Evolutionary conservation across 2,113 vertebrate genomes (phyloP).

Genomic region (Alethe diademata): DNA sequence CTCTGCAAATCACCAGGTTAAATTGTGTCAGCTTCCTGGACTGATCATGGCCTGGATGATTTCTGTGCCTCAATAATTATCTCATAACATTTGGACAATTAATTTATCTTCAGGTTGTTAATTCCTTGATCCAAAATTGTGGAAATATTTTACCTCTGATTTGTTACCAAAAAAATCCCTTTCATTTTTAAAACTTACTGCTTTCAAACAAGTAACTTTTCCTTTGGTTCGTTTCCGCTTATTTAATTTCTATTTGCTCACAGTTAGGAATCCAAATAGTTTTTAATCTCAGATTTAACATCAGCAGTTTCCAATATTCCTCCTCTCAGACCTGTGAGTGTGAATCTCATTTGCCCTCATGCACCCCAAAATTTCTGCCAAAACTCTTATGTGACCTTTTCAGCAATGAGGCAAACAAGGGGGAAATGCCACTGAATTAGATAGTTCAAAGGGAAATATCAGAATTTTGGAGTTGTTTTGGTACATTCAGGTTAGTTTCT

Average conservation of each 20-base stretch:
- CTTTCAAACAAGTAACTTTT: background rate
- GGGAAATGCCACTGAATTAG: background rate
- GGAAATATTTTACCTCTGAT: background rate
- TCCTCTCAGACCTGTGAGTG: background rate
- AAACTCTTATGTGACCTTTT: background rate
- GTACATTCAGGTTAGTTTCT: background rate
- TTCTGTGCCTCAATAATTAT: background rate
- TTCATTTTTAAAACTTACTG: background rate
- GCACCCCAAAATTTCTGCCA: background rate
- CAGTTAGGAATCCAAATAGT: background rate
- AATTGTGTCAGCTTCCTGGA: background rate
- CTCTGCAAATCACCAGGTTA: background rate
- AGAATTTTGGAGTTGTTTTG: background rate
- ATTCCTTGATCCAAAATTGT: background rate
- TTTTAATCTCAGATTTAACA: constrained; percentile 2
- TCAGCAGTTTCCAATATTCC: background rate
- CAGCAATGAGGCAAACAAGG: background rate
- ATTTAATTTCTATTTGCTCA: constrained; percentile 24
- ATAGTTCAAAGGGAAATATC: background rate
- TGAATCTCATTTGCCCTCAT: background rate
- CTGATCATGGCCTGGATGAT: background rate
- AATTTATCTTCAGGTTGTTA: background rate
- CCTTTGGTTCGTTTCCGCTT: background rate
- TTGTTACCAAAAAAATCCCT: background rate
- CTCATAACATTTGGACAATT: background rate